These are phyloP conservation scores for Drosophila lacteicornis DNA, from an alignment of 1,140 invertebrate genomes.

Conservation along the genomic window DNA sequence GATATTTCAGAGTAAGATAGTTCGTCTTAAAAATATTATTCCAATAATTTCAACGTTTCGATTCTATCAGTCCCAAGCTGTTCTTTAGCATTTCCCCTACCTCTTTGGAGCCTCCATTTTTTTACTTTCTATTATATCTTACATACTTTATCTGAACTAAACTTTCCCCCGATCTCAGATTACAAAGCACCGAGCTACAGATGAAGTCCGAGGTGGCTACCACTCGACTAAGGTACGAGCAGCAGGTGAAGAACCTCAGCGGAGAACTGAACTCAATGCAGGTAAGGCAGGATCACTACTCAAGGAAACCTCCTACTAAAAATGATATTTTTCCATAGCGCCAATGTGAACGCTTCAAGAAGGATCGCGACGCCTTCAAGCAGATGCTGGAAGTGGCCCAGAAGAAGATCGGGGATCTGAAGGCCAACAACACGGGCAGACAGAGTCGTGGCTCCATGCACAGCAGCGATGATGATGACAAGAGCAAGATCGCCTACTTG, in stretches of 20 bases:
- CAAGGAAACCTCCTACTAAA: not conserved
- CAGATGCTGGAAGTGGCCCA: conserved; percentile 95
- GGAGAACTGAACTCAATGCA: conserved; percentile 95
- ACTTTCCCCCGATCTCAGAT: conserved; percentile 80
- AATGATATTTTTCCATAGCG: conserved; percentile 39
- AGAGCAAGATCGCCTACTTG: conserved; percentile 88
- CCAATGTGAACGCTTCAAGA: conserved; percentile 89
- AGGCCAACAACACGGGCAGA: conserved; percentile 85
- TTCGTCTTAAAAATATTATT: too few species aligned
- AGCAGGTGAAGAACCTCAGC: conserved; percentile 92
- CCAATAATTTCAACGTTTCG: too few species aligned
- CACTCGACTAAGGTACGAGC: conserved; percentile 95
- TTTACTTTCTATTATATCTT: too few species aligned
- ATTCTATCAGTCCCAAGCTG: too few species aligned
- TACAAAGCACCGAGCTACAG: conserved; percentile 91
- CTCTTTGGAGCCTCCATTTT: too few species aligned
- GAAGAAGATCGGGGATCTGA: conserved; percentile 92
- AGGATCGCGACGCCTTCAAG: conserved; percentile 95
- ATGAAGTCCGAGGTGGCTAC: conserved; percentile 94
- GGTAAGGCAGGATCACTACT: conserved; percentile 83
- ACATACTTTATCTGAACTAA: not conserved
- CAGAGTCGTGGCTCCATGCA: conserved; percentile 82
- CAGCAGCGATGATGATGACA: conserved; percentile 86
- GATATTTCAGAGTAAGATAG: too few species aligned
- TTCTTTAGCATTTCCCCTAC: too few species aligned